These are phyloP conservation scores for Cherax destructor DNA, from an alignment of 1,140 invertebrate species.

Conservation along the genomic window DNA sequence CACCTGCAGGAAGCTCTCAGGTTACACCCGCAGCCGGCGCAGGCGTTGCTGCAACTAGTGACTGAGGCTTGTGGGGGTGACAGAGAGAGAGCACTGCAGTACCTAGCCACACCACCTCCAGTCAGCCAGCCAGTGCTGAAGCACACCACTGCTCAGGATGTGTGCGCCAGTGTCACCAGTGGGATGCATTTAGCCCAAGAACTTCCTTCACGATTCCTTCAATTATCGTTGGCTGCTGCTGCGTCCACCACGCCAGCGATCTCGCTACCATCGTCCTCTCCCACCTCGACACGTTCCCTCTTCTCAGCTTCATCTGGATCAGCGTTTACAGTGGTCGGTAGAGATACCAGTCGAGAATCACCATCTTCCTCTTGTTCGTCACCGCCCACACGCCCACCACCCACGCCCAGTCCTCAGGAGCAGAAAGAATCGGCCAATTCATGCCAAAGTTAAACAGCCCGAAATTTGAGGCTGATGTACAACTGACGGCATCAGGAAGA, in stretches of 20 bases:
- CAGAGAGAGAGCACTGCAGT: constrained; percentile 38
- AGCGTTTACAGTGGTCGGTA: constrained; percentile 38
- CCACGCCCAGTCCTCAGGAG: constrained; percentile 14
- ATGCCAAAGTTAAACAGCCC: not conserved
- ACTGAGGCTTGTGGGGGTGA: constrained; percentile 54
- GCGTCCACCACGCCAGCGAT: not conserved
- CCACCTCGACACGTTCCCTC: constrained; percentile 21
- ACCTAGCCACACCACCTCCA: constrained; percentile 39
- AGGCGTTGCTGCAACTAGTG: constrained; percentile 55
- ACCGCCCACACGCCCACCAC: constrained; percentile 26
- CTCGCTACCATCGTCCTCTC: not conserved
- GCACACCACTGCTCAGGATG: constrained; percentile 7
- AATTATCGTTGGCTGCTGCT: constrained; percentile 47
- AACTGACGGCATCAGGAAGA: not conserved
- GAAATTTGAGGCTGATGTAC: not conserved
- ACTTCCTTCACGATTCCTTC: constrained; percentile 55
- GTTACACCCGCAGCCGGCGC: constrained; percentile 35
- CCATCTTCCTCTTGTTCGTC: constrained; percentile 55
- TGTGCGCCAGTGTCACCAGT: not conserved
- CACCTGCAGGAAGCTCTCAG: constrained; percentile 46
- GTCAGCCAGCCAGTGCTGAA: constrained; percentile 10
- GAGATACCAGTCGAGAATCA: constrained; percentile 18
- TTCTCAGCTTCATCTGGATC: constrained; percentile 39
- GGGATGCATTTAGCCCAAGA: constrained; percentile 21
- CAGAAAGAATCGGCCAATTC: not conserved